Conservation (phyloP, 1,140 invertebrate genomes). For the Cryptotermes secundus region DNA sequence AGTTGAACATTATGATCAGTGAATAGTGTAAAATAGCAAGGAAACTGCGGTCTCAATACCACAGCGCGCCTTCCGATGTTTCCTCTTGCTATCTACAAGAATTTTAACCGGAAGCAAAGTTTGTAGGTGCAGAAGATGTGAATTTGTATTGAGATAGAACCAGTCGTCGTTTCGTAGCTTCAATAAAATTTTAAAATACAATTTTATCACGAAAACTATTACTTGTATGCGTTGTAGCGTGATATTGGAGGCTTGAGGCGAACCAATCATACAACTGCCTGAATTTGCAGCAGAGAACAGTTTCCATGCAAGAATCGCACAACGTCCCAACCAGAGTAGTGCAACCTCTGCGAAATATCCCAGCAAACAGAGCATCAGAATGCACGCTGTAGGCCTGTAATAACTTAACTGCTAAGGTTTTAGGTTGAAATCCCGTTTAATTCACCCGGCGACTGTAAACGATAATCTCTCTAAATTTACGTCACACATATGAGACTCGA, state of each 20-base stretch:
- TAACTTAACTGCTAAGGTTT: neutral
- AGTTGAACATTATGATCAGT: neutral
- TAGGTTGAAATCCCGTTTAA: neutral
- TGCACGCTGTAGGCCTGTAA: neutral
- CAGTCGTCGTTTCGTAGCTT: neutral
- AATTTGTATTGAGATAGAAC: no score
- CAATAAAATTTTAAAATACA: neutral
- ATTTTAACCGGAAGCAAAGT: no score
- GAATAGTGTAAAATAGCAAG: neutral
- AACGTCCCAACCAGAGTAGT: no score
- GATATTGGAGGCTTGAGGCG: neutral
- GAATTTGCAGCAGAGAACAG: neutral
- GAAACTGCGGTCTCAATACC: neutral
- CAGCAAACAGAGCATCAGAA: neutral
- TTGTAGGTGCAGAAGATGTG: no score
- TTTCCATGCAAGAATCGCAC: neutral
- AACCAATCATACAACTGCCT: neutral
- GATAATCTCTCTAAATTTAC: no score
- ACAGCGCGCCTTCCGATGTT: no score
- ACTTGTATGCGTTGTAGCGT: neutral
- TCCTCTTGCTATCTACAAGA: no score
- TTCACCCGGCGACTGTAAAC: neutral
- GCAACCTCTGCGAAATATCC: neutral
- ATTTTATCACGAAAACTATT: neutral
- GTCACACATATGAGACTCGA: neutral